A percentile compares a stretch with the other conserved stretches of the same genome.
phyloP scores from a whole-genome alignment of 2,888 invertebrate genomes.

The Sesamia inferens region DNA sequence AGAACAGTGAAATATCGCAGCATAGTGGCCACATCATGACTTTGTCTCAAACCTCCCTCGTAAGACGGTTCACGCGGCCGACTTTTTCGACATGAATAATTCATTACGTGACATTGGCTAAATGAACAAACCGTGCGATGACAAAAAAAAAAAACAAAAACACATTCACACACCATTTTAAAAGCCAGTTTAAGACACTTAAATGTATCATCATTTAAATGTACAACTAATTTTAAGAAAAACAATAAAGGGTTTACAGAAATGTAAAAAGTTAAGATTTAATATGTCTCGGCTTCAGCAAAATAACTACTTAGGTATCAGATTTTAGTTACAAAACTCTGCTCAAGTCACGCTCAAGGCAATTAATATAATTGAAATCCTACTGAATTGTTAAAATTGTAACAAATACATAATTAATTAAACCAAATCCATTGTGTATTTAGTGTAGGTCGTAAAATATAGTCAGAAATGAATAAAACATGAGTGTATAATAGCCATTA shows the following conservation, averaged over 20 bases:
- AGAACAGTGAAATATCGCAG: too few relatives aligned
- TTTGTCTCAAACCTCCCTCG: too few relatives aligned
- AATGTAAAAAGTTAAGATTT: not conserved
- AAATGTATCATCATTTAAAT: not conserved
- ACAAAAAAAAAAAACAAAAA: too few relatives aligned
- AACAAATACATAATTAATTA: constrained; percentile 49
- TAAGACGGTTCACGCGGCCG: too few relatives aligned
- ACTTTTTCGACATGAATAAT: too few relatives aligned
- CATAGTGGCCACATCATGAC: too few relatives aligned
- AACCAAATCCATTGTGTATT: constrained; percentile 42
- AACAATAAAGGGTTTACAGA: not conserved
- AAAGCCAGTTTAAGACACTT: not conserved
- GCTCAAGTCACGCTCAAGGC: constrained; percentile 36
- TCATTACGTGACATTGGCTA: too few relatives aligned
- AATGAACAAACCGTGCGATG: too few relatives aligned
- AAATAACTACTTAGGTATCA: not conserved
- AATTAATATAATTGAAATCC: constrained; percentile 26
- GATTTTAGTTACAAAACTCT: constrained; percentile 5
- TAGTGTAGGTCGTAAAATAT: constrained; percentile 46
- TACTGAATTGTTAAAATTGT: constrained; percentile 51
- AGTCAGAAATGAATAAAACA: constrained; percentile 48
- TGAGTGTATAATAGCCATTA: constrained; percentile 14
- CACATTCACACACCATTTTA: not conserved
- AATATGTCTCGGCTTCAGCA: not conserved
- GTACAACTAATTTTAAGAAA: not conserved